A percentile compares a stretch with the other conserved stretches of the same genome.
Conservation (phyloP, 2,113 vertebrate species). For the Atherinomorus stipes region DNA sequence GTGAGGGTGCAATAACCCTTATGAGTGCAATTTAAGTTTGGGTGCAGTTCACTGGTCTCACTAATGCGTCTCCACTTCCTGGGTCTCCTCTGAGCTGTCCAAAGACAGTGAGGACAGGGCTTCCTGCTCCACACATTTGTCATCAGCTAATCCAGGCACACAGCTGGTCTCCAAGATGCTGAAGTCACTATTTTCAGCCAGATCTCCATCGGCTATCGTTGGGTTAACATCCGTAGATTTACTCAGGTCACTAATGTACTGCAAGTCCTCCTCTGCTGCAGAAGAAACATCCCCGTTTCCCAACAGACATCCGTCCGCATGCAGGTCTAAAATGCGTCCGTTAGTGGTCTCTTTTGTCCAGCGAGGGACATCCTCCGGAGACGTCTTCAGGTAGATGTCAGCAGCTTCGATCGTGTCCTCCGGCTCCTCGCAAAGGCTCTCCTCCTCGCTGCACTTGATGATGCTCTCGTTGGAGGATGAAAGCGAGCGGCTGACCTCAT, state of each 20-base stretch:
- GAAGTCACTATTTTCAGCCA: conserved; percentile 61
- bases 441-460: conserved; percentile 67
- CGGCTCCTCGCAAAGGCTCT: conserved; percentile 29
- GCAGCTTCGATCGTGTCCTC: conserved; percentile 15
- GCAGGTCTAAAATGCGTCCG: conserved; percentile 30
- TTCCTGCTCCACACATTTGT: conserved; percentile 17
- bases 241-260: neutral
- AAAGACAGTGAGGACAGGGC: conserved; percentile 5
- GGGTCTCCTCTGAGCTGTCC: conserved; percentile 32
- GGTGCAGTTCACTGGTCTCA: neutral
- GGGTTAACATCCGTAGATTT: conserved; percentile 28
- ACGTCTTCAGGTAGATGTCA: conserved; percentile 10
- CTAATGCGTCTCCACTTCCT: conserved; percentile 31
- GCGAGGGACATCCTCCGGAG: conserved; percentile 8
- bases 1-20: conserved; percentile 1
- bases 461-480: conserved; percentile 65
- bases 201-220: conserved; percentile 8
- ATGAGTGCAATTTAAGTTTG: neutral
- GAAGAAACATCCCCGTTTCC: conserved; percentile 1
- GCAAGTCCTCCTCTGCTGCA: conserved; percentile 5
- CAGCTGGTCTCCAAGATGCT: conserved; percentile 57
- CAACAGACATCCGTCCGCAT: conserved; percentile 26
- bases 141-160: neutral
- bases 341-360: conserved; percentile 35
- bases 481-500: conserved; percentile 43